A percentile compares a stretch with the other conserved stretches of the same genome.
These are phyloP conservation scores for Notospermus geniculatus DNA, from an alignment of 1,140 invertebrate species.

Conservation along the genomic window DNA sequence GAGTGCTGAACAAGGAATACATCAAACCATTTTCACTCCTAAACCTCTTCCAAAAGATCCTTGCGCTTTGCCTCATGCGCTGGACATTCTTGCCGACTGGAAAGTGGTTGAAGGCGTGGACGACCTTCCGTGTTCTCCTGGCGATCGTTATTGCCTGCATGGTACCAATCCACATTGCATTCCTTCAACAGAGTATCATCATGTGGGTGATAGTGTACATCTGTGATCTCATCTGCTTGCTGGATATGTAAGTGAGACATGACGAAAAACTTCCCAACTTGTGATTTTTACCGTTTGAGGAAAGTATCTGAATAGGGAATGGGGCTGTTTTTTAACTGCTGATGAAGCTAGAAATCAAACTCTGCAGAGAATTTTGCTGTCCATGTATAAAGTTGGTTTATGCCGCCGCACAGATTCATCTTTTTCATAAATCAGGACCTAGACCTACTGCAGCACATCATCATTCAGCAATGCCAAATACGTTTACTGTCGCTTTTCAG, in stretches of 20 bases:
- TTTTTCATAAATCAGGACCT: too few species aligned
- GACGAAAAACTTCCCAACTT: too few species aligned
- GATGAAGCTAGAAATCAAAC: too few species aligned
- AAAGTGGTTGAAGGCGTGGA: not conserved
- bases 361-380: too few species aligned
- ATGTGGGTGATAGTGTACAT: not conserved
- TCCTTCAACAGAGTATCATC: not conserved
- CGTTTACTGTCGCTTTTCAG: not conserved
- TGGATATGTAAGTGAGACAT: conserved; percentile 4
- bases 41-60: not conserved
- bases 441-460: too few species aligned
- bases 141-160: not conserved
- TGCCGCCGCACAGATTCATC: too few species aligned
- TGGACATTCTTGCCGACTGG: conserved; percentile 1
- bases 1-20: conserved; percentile 1
- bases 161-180: not conserved
- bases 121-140: not conserved
- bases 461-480: too few species aligned
- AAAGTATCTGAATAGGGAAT: too few species aligned
- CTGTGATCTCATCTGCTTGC: not conserved
- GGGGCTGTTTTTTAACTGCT: too few species aligned
- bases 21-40: not conserved
- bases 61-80: not conserved
- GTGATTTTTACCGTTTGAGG: too few species aligned
- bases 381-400: too few species aligned